Conservation (phyloP, 2,888 invertebrate species). For the Tromatobia lineatoria region DNA sequence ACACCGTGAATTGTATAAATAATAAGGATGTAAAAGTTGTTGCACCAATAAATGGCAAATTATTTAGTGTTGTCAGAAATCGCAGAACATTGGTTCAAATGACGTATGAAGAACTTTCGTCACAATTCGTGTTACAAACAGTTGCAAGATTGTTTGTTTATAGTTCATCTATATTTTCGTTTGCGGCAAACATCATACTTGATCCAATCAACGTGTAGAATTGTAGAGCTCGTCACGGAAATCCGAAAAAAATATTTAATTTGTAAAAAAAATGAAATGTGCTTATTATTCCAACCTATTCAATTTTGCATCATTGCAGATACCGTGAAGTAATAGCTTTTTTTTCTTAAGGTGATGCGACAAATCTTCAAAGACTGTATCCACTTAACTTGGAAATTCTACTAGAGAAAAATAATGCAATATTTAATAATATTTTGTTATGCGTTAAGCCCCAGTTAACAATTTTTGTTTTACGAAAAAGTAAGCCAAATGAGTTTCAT, state of each 20-base stretch:
- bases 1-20: neutral
- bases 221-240: neutral
- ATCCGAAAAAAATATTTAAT: neutral
- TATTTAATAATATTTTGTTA: too few relatives aligned
- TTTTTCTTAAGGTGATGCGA: neutral
- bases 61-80: constrained; percentile 19
- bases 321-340: neutral
- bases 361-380: too few relatives aligned
- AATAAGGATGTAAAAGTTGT: neutral
- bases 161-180: neutral
- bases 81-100: neutral
- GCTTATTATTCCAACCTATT: neutral
- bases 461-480: too few relatives aligned
- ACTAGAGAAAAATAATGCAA: too few relatives aligned
- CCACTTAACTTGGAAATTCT: too few relatives aligned
- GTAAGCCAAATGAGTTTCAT: too few relatives aligned
- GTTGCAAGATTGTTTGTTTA: constrained; percentile 20
- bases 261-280: neutral
- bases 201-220: neutral
- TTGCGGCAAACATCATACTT: neutral
- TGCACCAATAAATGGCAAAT: constrained; percentile 1
- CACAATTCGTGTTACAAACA: constrained; percentile 25
- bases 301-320: neutral
- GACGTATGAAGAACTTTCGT: constrained; percentile 24
- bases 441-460: too few relatives aligned